A percentile compares a stretch with the other conserved stretches of the same genome.
These are phyloP conservation scores for Ormyrus pomaceus DNA, from an alignment of 2,888 invertebrate genomes.

Conservation along the genomic window DNA sequence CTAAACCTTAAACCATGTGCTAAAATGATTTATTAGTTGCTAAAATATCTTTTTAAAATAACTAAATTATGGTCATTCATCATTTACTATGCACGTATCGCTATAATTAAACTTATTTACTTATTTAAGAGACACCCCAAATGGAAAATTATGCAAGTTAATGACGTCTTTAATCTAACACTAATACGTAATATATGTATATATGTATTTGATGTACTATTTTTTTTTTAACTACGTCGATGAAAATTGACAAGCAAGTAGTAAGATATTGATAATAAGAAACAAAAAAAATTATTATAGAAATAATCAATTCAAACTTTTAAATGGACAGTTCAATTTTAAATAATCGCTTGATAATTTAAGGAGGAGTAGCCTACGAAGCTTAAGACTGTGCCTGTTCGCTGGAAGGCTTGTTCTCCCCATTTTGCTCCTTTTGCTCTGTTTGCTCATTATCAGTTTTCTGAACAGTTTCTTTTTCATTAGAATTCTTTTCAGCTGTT, in stretches of 20 bases:
- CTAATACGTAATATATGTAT: slow-evolving; percentile 40
- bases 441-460: slow-evolving; percentile 73
- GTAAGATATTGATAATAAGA: slow-evolving; percentile 30
- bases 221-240: slow-evolving; percentile 32
- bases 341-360: slow-evolving; percentile 55
- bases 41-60: slow-evolving; percentile 30
- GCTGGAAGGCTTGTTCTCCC: slow-evolving; percentile 74
- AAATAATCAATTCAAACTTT: slow-evolving; percentile 49
- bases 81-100: slow-evolving; percentile 19
- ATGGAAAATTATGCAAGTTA: slow-evolving; percentile 42
- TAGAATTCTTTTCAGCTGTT: slow-evolving; percentile 66
- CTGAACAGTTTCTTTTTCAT: slow-evolving; percentile 73
- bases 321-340: slow-evolving; percentile 48
- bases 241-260: slow-evolving; percentile 18
- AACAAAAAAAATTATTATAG: slow-evolving; percentile 48
- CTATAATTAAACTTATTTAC: slow-evolving; percentile 41
- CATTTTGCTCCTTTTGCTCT: slow-evolving; percentile 71
- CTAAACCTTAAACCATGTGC: slow-evolving; percentile 33
- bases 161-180: slow-evolving; percentile 44
- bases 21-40: slow-evolving; percentile 22
- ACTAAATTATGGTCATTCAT: slow-evolving; percentile 30
- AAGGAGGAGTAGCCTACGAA: slow-evolving; percentile 72
- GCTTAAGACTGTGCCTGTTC: slow-evolving; percentile 75
- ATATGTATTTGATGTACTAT: slow-evolving; percentile 34
- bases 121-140: slow-evolving; percentile 38